Evolutionary conservation across 2,113 vertebrate genomes (phyloP).

Genomic region (Hipposideros armiger): DNA sequence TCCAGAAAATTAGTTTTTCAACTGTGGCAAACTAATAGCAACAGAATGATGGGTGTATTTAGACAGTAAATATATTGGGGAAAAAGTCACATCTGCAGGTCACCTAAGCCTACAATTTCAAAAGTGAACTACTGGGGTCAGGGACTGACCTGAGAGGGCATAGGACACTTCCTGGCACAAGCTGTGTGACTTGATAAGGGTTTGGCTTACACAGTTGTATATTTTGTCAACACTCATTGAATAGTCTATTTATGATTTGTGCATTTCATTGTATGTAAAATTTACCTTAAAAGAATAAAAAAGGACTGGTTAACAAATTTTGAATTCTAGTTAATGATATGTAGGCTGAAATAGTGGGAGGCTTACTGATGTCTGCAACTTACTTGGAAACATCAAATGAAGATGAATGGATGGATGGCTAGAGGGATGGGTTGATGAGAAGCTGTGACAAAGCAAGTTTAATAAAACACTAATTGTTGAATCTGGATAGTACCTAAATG

Average conservation of each 20-base stretch:
- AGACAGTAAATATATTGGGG: neutral
- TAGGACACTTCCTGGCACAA: neutral
- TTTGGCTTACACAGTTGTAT: neutral
- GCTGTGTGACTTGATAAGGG: neutral
- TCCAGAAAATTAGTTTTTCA: neutral
- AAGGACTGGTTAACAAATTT: neutral
- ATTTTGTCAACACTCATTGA: neutral
- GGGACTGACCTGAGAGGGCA: neutral
- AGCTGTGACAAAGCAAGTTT: neutral
- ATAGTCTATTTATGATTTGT: neutral
- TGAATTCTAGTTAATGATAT: neutral
- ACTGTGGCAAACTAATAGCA: neutral
- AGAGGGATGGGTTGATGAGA: neutral
- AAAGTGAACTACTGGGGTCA: neutral
- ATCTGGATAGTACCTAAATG: neutral
- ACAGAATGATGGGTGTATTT: neutral
- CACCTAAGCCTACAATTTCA: neutral
- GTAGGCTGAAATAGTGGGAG: neutral
- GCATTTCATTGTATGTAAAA: neutral
- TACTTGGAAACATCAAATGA: constrained; percentile 4
- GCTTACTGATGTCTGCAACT: neutral
- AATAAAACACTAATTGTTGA: neutral
- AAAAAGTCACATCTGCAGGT: neutral
- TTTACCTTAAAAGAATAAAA: neutral
- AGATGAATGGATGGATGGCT: neutral